Evolutionary conservation across 2,888 invertebrate genomes (phyloP).

Genomic region (Lycophotia porphyrea): DNA sequence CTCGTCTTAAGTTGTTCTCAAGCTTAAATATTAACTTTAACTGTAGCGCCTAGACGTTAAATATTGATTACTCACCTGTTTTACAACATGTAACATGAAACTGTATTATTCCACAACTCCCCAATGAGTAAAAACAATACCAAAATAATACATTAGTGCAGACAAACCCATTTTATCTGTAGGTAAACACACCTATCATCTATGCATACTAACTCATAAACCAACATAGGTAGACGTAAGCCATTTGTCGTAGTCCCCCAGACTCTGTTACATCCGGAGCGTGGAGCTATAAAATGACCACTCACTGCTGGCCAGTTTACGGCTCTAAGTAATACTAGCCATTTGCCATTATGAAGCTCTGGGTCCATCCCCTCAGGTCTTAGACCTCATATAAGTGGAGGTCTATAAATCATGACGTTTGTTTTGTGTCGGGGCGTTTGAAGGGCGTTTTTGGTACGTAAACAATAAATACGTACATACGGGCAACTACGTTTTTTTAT

Average conservation of each 20-base stretch:
- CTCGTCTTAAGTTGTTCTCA: neutral
- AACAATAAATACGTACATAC: neutral
- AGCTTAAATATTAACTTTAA: neutral
- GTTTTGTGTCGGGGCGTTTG: constrained; percentile 13
- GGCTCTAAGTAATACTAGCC: constrained; percentile 36
- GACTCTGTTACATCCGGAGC: constrained; percentile 45
- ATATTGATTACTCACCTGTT: neutral
- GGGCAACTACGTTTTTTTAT: neutral
- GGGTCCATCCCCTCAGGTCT: constrained; percentile 8
- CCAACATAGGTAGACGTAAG: constrained; percentile 18
- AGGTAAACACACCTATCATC: constrained; percentile 10
- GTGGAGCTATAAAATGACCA: constrained; percentile 52
- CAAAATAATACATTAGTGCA: neutral
- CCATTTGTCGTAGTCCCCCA: constrained; percentile 37
- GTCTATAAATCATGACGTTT: constrained; percentile 41
- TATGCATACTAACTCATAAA: constrained; percentile 29
- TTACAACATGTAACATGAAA: neutral
- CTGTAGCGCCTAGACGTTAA: too few relatives aligned
- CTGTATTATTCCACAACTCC: neutral
- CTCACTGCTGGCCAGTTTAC: constrained; percentile 50
- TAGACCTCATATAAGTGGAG: constrained; percentile 31
- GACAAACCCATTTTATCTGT: neutral
- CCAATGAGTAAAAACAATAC: neutral
- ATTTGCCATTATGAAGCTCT: constrained; percentile 51
- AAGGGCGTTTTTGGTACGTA: constrained; percentile 3